phyloP scores from a whole-genome alignment of 2,113 vertebrate genomes.

The Uria aalge region DNA sequence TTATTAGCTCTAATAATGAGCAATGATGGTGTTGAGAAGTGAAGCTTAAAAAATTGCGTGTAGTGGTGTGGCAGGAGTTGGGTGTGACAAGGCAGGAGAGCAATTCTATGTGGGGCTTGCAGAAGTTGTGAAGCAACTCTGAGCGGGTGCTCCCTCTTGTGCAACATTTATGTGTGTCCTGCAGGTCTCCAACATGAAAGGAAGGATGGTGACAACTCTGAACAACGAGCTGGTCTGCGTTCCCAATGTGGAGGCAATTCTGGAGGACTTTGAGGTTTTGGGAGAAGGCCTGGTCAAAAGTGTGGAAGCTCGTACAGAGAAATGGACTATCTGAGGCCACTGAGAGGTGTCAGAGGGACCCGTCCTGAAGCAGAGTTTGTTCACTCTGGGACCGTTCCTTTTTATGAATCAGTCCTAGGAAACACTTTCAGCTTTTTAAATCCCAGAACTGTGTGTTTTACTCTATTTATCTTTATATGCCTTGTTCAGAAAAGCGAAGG shows the following conservation, averaged over 20 bases:
- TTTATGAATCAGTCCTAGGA: background rate
- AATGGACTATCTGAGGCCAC: slow-evolving; percentile 83
- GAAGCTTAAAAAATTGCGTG: background rate
- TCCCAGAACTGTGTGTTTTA: background rate
- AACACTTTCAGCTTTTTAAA: background rate
- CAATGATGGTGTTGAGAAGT: background rate
- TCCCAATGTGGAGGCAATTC: slow-evolving; percentile 90
- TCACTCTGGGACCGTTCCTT: background rate
- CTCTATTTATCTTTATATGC: slow-evolving; percentile 9
- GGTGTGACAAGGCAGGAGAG: background rate
- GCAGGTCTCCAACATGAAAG: slow-evolving; percentile 84
- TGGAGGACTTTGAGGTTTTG: slow-evolving; percentile 88
- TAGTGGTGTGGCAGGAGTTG: background rate
- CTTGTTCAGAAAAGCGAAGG: background rate
- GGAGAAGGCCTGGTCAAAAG: slow-evolving; percentile 87
- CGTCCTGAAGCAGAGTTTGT: background rate
- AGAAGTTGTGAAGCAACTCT: background rate
- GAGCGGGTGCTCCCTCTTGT: background rate
- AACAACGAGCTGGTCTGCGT: slow-evolving; percentile 69
- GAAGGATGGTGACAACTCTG: slow-evolving; percentile 72
- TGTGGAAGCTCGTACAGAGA: slow-evolving; percentile 86
- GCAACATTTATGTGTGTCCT: background rate
- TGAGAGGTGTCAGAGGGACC: background rate
- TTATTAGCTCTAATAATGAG: background rate
- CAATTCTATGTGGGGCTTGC: background rate